phyloP scores from a whole-genome alignment of 2,888 invertebrate species.

The Seira musarum region DNA sequence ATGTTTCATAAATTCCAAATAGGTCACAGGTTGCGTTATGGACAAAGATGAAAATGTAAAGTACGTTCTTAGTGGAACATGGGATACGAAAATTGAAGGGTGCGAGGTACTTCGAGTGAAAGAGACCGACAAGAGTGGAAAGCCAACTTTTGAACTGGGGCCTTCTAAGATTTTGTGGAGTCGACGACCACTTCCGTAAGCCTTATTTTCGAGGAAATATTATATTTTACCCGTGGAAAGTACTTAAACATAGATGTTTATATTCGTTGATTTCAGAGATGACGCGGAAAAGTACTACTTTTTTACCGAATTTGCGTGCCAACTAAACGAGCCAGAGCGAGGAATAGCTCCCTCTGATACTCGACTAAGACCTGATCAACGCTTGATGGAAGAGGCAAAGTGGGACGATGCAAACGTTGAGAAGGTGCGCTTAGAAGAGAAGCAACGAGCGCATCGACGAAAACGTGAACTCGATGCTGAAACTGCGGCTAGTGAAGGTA shows the following conservation, averaged over 20 bases:
- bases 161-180: slow-evolving; percentile 90
- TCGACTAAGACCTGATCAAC: slow-evolving; percentile 93
- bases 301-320: slow-evolving; percentile 95
- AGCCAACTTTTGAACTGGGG: slow-evolving; percentile 94
- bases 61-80: slow-evolving; percentile 86
- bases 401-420: slow-evolving; percentile 94
- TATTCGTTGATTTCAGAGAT: slow-evolving; percentile 73
- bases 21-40: slow-evolving; percentile 82
- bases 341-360: slow-evolving; percentile 97
- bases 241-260: not conserved
- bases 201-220: slow-evolving; percentile 60
- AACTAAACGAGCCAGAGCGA: slow-evolving; percentile 95
- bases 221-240: not conserved
- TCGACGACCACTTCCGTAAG: slow-evolving; percentile 82
- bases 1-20: no score
- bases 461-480: slow-evolving; percentile 87
- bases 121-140: slow-evolving; percentile 78
- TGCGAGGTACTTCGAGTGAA: slow-evolving; percentile 86
- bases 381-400: slow-evolving; percentile 94
- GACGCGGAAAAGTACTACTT: slow-evolving; percentile 87
- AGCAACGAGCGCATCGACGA: slow-evolving; percentile 88
- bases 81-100: slow-evolving; percentile 97
- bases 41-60: slow-evolving; percentile 76
- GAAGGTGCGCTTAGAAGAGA: slow-evolving; percentile 92
- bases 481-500: slow-evolving; percentile 74